Percentiles rank a stretch among this genome's conserved stretches.
Conservation (phyloP, 2,113 vertebrate genomes). For the Addax nasomaculatus region DNA sequence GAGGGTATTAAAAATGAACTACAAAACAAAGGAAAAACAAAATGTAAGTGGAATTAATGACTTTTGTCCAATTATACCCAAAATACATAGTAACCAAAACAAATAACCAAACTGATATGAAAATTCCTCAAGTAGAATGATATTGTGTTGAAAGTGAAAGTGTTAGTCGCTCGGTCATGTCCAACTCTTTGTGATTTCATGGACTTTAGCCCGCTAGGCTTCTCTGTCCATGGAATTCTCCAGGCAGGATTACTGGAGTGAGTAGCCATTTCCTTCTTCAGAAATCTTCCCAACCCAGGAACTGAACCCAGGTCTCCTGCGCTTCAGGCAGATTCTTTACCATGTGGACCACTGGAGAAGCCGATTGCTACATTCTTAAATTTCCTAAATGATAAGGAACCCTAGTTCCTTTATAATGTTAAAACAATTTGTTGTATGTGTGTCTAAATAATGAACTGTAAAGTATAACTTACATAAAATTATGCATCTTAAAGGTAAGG, state of each 20-base stretch:
- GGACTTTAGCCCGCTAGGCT: background rate
- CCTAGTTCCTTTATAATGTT: background rate
- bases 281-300: background rate
- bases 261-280: background rate
- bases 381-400: background rate
- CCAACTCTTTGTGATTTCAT: background rate
- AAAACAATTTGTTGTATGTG: constrained; percentile 15
- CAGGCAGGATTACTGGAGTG: background rate
- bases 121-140: background rate
- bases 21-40: constrained; percentile 45
- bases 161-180: background rate
- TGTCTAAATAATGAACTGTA: constrained; percentile 41
- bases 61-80: constrained; percentile 52
- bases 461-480: constrained; percentile 36
- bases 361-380: background rate
- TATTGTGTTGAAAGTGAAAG: background rate
- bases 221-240: background rate
- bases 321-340: background rate
- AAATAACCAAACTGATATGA: background rate
- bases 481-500: background rate
- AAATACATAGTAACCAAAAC: background rate
- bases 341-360: background rate
- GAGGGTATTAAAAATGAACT: constrained; percentile 36
- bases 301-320: background rate
- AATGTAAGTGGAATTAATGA: constrained; percentile 18